Evolutionary conservation across 2,113 vertebrate genomes (phyloP).

Genomic region (Anoura caudifer): DNA sequence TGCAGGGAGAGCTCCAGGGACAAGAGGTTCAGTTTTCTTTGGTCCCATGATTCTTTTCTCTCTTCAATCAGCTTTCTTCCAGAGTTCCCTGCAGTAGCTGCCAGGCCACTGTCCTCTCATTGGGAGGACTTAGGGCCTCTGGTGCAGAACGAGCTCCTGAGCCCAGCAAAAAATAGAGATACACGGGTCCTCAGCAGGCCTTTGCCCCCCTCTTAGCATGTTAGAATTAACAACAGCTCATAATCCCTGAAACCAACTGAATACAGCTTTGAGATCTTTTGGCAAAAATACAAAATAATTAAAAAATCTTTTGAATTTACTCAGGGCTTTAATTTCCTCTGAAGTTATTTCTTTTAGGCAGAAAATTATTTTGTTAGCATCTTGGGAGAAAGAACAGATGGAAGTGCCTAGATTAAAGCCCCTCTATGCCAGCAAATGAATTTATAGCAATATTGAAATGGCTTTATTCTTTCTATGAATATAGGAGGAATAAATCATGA

Average conservation of each 20-base stretch:
- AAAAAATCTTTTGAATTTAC: slow-evolving; percentile 5
- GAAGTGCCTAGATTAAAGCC: slow-evolving; percentile 6
- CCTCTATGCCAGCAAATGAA: background rate
- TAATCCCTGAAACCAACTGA: background rate
- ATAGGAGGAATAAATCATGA: background rate
- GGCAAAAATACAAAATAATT: background rate
- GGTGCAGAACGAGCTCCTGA: background rate
- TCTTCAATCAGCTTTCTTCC: background rate
- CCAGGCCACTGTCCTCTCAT: accelerated
- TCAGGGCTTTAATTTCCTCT: background rate
- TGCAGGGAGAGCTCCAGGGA: too few relatives aligned
- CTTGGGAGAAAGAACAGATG: slow-evolving; percentile 48
- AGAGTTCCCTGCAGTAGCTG: background rate
- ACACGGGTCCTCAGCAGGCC: accelerated
- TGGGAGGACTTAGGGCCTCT: background rate
- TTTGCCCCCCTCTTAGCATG: too few relatives aligned
- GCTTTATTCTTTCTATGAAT: slow-evolving; percentile 6
- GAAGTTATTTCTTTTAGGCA: slow-evolving; percentile 43
- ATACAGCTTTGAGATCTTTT: background rate
- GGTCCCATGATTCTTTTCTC: background rate
- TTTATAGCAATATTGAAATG: background rate
- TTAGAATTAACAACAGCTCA: background rate
- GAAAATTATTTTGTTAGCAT: slow-evolving; percentile 43
- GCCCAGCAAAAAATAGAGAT: accelerated
- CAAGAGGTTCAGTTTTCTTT: background rate